Base-by-base conservation (phyloP, 1,140 invertebrate genomes). In the Mya arenaria region DNA sequence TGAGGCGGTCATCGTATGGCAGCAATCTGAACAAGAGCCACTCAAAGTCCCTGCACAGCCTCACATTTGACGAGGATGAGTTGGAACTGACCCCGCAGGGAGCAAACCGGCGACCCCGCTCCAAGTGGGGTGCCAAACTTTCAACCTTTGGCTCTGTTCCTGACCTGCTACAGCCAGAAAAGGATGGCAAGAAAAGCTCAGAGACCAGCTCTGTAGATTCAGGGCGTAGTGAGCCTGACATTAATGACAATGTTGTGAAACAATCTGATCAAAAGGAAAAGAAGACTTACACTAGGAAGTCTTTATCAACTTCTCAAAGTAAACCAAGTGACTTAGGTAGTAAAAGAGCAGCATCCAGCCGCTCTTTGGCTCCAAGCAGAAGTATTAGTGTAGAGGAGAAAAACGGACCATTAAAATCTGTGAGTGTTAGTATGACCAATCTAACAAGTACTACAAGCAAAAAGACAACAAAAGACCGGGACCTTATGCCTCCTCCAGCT, bases 401-500 rank as follows among this genome's bases (percentile, higher is more conserved):
- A 52, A 78, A 78, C 30, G 28, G 60, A 37, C 25, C 39, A 13
- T 44, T n/a, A 19, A 78, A 41, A 48, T 36, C 37, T 52, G 36
- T 28, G 10, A 44, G 58, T 34, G 39, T 48, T 13, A 68, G 62
- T 78, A 30, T 25, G 25, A 39, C 75, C 15, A 66, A 68, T 52
- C 13, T 37, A 15, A 52, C 44, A 30, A 55, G 48, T 52, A 23
- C 75, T 68, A 23, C 48, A 39, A 65, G 36, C 5, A 65, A 77
- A n/a, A 36, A 15, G 15, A 71, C 34, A 34, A 32, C 30, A 30
- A 81, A 81, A 34, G 78, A 81, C 32, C 55, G 68, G 39, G 78
- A 81, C 32, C 34, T 81, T 19, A 81, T 81, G 78, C 78, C 78
- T 8, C 78, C 78, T 15, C 78, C 78, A 17, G n/a, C 78, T 15